Evolutionary conservation across 1,140 invertebrate genomes (phyloP), one percentile per base, ranked within the genome.

Genomic region (Cydia pomonella): DNA sequence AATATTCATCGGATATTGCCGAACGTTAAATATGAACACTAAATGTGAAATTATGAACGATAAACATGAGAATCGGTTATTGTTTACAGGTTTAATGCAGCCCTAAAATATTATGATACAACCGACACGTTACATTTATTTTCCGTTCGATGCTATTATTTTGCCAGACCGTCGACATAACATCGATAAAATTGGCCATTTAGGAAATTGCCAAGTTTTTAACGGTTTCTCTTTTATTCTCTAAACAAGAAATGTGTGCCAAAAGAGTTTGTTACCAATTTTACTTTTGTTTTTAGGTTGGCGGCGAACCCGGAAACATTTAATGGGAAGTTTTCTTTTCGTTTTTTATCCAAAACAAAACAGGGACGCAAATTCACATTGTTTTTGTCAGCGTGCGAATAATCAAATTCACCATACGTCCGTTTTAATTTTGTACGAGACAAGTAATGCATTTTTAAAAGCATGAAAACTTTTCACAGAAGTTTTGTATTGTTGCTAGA

Each of bases 111-210:
- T 53, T 53, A 50, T 50, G 41, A 50, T 50, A 50, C 72, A 23
- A 73, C 13, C 41, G 50, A 23, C 44, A 72, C 71, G 50, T 50
- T 73, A 47, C 72, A 73, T 73, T 73, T 18, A 50, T 73, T 73
- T 53, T 47, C 21, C 50, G 50, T 47, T 73, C n/a, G 27, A 21
- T 23, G 29, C 23, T 53, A 50, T 50, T 50, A 44, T 73, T 73
- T 53, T 3, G 25, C 38, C 72, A 53, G 27, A 21, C 72, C 41
- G 72, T 73, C 72, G 50, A 73, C 41, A 33, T 53, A 73, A 73
- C 72, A 73, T 73, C 72, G 72, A 47, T 73, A 73, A 47, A 53
- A 53, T 73, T 53, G 72, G 16, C 72, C 72, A 73, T 73, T 73
- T 73, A 73, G 41, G 50, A 73, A 73, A 73, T 73, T 73, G 72